Evolutionary conservation across 2,113 vertebrate species (phyloP), one percentile per base, ranked within the genome.

Genomic region (Siniperca knerii): DNA sequence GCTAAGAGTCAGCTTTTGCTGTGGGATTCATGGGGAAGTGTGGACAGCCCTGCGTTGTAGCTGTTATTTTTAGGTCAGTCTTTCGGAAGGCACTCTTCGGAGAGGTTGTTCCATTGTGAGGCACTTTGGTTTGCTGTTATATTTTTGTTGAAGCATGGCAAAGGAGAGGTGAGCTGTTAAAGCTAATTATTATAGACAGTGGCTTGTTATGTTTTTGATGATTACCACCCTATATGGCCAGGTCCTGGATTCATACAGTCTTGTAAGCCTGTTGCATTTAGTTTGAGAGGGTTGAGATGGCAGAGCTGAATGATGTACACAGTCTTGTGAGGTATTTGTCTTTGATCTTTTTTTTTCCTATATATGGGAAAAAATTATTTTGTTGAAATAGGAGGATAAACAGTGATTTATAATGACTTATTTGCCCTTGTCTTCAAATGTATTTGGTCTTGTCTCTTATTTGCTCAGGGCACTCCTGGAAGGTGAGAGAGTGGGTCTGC

Each of bases 391-490:
- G 1, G 23, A 21, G 42, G 6, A 42, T 55, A 23, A 65, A 6
- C 20, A 20, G 4, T 54, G 25, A 68, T 67, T 57, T 25, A 48
- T 6, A 12, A 15, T 55, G 4, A 58, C 29, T 52, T 35, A 23
- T 85, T 66, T 84, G 11, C 8, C 23, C 15, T 72, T 46, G 10
- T 23, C 9, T 50, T 75, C 5, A 88, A 15, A 55, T 62, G 9
- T 77, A 12, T 83, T 42, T 77, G 79, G 12, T 84, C 37, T 70
- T 55, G 74, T 86, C 0, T 82, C 52, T 64, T 91, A n/a, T 87
- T 77, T 79, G 83, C 80, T 68, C 87, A 99, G 98, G 89, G 96
- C 98, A 90, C 96, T 99, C 54, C 86, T 99, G 87, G 97, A 99
- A 95, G 97, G 96, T 62, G 97, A 98, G 89, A 95, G 92, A 89